phyloP scores from a whole-genome alignment of 2,113 vertebrate genomes.

The Chrysemys picta region DNA sequence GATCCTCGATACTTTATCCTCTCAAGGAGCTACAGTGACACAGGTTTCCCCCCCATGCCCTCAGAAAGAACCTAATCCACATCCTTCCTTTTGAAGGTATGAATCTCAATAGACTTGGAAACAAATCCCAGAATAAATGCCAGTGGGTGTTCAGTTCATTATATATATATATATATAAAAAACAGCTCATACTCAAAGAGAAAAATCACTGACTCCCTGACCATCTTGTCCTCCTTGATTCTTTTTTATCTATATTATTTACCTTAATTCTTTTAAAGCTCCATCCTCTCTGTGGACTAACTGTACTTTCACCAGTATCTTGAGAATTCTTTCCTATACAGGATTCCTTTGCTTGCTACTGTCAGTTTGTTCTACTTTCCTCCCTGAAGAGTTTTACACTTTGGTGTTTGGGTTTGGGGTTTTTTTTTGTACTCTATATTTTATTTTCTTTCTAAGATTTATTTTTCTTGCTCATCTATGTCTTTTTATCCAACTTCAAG shows the following conservation, averaged over 20 bases:
- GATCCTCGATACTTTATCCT: constrained; percentile 18
- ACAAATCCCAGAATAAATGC: constrained; percentile 61
- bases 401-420: neutral
- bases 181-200: constrained; percentile 43
- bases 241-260: constrained; percentile 69
- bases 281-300: constrained; percentile 28
- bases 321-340: constrained; percentile 3
- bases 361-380: constrained; percentile 12
- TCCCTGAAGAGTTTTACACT: neutral
- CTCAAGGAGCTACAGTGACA: constrained; percentile 46
- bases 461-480: neutral
- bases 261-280: constrained; percentile 64
- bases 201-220: constrained; percentile 37
- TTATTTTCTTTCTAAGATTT: constrained; percentile 25
- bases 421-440: neutral
- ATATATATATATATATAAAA: constrained; percentile 36
- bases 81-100: constrained; percentile 65
- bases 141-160: constrained; percentile 51
- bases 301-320: neutral
- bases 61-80: constrained; percentile 59
- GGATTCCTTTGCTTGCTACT: constrained; percentile 12
- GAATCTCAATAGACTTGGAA: constrained; percentile 63
- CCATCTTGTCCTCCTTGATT: constrained; percentile 41
- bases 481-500: constrained; percentile 3
- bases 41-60: constrained; percentile 61